Base-by-base conservation (phyloP, 2,113 vertebrate species). In the Lonchura striata region DNA sequence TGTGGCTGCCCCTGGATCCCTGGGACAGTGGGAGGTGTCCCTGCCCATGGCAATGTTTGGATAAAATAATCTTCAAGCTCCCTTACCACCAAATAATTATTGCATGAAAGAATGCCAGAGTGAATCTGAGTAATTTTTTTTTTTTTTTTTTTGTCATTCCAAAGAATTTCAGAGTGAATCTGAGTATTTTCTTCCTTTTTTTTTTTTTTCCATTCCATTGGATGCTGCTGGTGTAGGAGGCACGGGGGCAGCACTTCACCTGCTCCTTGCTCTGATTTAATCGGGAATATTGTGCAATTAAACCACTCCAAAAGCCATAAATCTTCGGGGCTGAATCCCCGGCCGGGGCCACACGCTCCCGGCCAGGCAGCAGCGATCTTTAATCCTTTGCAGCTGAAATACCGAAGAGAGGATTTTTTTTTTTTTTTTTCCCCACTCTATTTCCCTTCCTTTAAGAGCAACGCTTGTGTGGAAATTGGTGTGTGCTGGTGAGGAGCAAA, bases 201-300 rank as follows among this genome's bases (percentile, higher is more conserved):
- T 63, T 37, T 19, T 19, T 13, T 19, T 13, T 33, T 20, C 31
- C 39, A 0, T 13, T 50, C 80, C 65, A 6, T 1, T 0, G 13
- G 70, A 0, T 17, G 37, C 79, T 65, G 49, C 27, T 0, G 82
- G 11, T 0, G 9, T 20, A 11, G 1, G 5, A 16, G 42, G 33
- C 1, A 1, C 0, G 1, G 56, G 41, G 63, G 44, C 53, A 64
- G 63, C 1, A 0, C n/a, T 61, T 64, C 27, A 2, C 39, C 59
- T 47, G 64, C 72, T 84, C 44, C 70, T 44, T 10, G 25, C 76
- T n/a, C 77, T 28, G 60, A 20, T 85, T 79, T 54, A 69, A 89
- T 82, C 13, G 70, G 66, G 81, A 63, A 41, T 47, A 39, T 66
- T 8, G 46, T 7, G 56, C 76, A 74, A n/a, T 91, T 80, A 59